Percentiles rank a stretch among this genome's conserved stretches.
phyloP scores from a whole-genome alignment of 2,113 vertebrate species.

The Brienomyrus brachyistius region DNA sequence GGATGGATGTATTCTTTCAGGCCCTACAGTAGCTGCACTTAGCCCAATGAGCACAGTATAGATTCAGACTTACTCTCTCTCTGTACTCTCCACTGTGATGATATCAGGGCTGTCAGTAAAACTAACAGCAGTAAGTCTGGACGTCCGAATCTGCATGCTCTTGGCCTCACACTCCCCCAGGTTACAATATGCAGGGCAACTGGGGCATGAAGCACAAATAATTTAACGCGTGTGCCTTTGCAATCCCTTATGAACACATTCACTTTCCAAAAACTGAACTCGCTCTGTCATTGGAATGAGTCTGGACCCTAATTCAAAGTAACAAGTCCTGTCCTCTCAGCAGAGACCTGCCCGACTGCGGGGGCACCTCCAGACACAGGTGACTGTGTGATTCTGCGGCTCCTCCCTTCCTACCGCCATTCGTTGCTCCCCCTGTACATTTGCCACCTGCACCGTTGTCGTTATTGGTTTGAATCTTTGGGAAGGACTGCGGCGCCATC shows the following conservation, averaged over 20 bases:
- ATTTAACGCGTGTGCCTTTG: background rate
- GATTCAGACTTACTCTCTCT: background rate
- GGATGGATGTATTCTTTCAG: background rate
- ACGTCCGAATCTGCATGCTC: background rate
- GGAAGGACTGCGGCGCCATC: background rate
- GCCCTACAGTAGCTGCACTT: background rate
- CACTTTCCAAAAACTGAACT: background rate
- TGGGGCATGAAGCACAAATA: background rate
- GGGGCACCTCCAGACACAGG: background rate
- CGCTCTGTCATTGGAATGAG: background rate
- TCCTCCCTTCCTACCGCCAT: background rate
- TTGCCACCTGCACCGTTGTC: background rate
- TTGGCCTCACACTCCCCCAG: background rate
- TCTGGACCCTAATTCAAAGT: background rate
- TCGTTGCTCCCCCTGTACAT: background rate
- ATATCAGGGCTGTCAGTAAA: background rate
- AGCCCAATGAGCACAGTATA: background rate
- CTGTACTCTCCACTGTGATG: background rate
- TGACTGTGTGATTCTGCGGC: background rate
- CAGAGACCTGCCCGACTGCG: background rate
- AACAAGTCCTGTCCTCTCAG: background rate
- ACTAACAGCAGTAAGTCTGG: background rate
- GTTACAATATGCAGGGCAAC: background rate
- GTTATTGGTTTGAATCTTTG: background rate
- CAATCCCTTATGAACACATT: background rate